Evolutionary conservation across 2,888 invertebrate genomes (phyloP), one percentile per base, ranked within the genome.

Genomic region (Panzeria rudis): DNA sequence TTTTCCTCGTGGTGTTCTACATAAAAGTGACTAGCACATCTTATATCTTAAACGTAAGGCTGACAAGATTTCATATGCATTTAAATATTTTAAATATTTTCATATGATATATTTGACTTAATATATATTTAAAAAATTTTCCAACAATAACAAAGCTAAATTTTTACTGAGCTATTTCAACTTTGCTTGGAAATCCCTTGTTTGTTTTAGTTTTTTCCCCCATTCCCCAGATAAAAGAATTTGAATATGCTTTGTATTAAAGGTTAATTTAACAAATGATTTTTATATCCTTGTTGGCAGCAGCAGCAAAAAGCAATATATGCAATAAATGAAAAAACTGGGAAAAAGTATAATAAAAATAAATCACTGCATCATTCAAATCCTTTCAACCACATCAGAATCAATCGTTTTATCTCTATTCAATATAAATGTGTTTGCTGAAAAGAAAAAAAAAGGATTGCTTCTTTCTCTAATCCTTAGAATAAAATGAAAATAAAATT

Each of bases 351-450:
- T 52, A 69, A 69, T 56, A 66, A 54, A 35, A 23, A 44, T 20
- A 80, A 81, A 52, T 75, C 61, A 50, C 41, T 61, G 59, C 29
- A 73, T 44, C 61, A 61, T 75, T 68, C 32, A 81, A 81, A 75
- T 52, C 61, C 72, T 50, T 38, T 81, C 71, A 80, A 44, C 61
- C 81, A 61, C 61, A 81, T 81, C 38, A 75, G 75, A 81, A 62
- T 75, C 81, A 75, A 75, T 80, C 73, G 64, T 59, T 66, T 50
- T 73, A 73, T 73, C 80, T 66, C 29, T 41, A 41, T 38, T 52
- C 68, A 32, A 66, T 47, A 25, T 20, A 56, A 50, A 29, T 71
- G 11, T 50, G 35, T 59, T 47, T 72, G 62, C n/a, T 35, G 35
- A 23, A 54, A 32, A 44, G 1, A n/a, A 17, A 52, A 38, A 47